Evolutionary conservation across 2,113 vertebrate species (phyloP).

Genomic region (Macrotis lagotis): DNA sequence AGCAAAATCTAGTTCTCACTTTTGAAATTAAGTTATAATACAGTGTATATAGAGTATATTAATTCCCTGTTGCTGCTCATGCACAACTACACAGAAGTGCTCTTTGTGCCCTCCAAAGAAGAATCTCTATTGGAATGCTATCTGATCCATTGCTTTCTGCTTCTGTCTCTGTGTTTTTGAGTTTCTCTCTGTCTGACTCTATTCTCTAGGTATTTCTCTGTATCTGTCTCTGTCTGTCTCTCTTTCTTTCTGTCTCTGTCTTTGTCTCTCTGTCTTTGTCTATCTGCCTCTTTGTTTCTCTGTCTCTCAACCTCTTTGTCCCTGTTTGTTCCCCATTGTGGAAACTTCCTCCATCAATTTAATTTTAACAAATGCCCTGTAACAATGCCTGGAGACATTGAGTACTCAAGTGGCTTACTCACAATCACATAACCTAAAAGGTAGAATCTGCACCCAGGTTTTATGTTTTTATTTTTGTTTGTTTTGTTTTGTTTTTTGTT

Average conservation of each 20-base stretch:
- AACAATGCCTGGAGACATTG: background rate
- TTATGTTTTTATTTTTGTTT: no score
- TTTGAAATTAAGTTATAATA: conserved; percentile 65
- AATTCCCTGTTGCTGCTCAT: conserved; percentile 50
- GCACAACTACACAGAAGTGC: conserved; percentile 11
- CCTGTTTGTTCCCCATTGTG: background rate
- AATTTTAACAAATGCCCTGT: background rate
- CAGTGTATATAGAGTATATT: conserved; percentile 28
- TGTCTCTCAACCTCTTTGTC: no score
- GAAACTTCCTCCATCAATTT: background rate
- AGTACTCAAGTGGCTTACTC: background rate
- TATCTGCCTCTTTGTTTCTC: no score
- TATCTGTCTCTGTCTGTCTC: background rate
- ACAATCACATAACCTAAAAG: background rate
- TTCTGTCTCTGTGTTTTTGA: no score
- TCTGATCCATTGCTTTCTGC: background rate
- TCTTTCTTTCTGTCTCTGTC: no score
- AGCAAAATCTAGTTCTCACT: conserved; percentile 46
- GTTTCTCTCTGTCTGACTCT: background rate
- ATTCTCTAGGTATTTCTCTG: no score
- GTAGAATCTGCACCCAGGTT: no score
- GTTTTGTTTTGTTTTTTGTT: no score
- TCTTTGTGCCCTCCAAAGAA: conserved; percentile 7
- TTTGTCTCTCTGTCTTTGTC: no score
- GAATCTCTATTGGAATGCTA: background rate